Percentiles rank a stretch among this genome's conserved stretches.
Conservation (phyloP, 2,797 vertebrate genomes). For the Ciconia nigra region DNA sequence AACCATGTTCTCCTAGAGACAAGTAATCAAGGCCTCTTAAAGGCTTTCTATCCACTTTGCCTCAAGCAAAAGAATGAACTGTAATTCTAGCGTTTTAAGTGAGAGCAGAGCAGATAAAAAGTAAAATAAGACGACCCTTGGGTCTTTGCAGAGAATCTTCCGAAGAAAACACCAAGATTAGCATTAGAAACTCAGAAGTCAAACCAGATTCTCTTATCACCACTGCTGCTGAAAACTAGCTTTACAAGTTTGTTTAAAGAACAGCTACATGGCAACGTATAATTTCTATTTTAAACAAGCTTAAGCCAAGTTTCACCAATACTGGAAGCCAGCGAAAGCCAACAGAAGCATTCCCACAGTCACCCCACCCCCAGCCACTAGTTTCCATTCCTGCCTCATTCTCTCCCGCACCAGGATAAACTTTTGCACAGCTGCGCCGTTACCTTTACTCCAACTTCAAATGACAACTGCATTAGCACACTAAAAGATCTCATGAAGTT, state of each 20-base stretch:
- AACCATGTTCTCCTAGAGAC: background rate
- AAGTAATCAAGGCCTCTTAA: background rate
- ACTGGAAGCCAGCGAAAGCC: background rate
- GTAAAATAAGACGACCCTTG: background rate
- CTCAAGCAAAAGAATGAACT: background rate
- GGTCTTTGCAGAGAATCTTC: background rate
- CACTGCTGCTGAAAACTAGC: background rate
- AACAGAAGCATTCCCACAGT: background rate
- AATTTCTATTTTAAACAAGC: background rate
- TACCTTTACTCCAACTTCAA: background rate
- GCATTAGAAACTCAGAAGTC: background rate
- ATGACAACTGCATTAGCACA: background rate
- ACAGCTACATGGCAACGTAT: background rate
- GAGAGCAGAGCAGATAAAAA: background rate
- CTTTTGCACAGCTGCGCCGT: background rate
- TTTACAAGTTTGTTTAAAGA: background rate
- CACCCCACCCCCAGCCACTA: background rate
- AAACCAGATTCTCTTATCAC: background rate
- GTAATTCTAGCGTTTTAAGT: background rate
- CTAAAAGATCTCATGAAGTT: background rate
- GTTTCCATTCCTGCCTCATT: background rate
- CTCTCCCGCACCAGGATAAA: background rate
- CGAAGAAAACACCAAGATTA: background rate
- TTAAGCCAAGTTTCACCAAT: conserved; percentile 7
- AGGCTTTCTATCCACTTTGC: background rate